Conservation (phyloP, 2,888 invertebrate species). For the Drosophila monieri region DNA sequence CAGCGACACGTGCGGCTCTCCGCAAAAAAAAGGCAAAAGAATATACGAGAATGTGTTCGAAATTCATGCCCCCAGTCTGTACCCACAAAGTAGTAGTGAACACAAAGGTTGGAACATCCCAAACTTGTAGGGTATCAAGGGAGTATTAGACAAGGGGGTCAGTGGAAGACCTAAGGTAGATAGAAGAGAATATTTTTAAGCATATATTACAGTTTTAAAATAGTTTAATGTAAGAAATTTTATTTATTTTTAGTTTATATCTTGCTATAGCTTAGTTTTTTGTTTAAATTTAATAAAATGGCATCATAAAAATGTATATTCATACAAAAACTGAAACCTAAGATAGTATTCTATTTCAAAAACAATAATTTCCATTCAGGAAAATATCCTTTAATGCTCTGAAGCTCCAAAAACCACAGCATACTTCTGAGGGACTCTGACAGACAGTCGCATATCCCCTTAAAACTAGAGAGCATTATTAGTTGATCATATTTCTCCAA, state of each 20-base stretch:
- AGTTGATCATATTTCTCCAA: slow-evolving; percentile 14
- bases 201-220: too few species aligned
- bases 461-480: neutral
- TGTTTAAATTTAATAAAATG: too few species aligned
- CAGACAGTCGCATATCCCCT: neutral
- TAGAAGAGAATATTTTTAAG: too few species aligned
- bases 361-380: too few species aligned
- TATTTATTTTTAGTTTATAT: too few species aligned
- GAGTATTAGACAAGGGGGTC: neutral
- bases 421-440: neutral
- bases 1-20: slow-evolving; percentile 58
- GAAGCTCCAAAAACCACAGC: neutral
- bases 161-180: too few species aligned
- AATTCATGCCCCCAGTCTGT: neutral
- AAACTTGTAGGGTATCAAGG: neutral
- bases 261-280: too few species aligned
- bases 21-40: slow-evolving; percentile 16
- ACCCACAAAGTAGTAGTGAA: neutral
- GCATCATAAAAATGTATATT: neutral
- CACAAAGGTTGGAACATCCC: neutral
- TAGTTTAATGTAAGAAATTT: too few species aligned
- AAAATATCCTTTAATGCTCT: neutral
- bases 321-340: neutral
- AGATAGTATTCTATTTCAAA: too few species aligned
- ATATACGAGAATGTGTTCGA: slow-evolving; percentile 6